Evolutionary conservation across 2,888 invertebrate species (phyloP).

Genomic region (Torymus aiolomorphi): DNA sequence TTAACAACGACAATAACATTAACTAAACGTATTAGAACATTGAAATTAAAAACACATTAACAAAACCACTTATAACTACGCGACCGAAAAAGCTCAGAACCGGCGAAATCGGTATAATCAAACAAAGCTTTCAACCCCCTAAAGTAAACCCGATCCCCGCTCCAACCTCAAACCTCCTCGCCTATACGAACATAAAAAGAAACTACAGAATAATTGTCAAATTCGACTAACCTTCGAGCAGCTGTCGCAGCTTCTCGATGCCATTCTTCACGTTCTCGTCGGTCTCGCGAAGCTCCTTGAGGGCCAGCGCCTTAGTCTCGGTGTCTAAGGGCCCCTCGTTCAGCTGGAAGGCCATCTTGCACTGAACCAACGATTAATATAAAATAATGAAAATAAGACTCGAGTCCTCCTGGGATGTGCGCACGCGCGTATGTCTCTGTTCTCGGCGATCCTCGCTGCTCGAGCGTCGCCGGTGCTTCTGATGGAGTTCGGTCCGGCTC

Average conservation of each 20-base stretch:
- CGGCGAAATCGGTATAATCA: too few species aligned
- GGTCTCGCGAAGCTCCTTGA: slow-evolving; percentile 75
- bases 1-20: too few species aligned
- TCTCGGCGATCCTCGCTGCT: slow-evolving; percentile 38
- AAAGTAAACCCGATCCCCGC: too few species aligned
- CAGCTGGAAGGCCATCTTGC: slow-evolving; percentile 47
- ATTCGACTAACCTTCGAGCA: slow-evolving; percentile 72
- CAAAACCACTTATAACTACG: too few species aligned
- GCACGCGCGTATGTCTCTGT: neutral
- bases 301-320: slow-evolving; percentile 69
- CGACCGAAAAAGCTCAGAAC: too few species aligned
- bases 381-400: neutral
- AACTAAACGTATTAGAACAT: too few species aligned
- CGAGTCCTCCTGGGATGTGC: neutral
- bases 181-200: neutral
- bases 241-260: slow-evolving; percentile 69
- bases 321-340: slow-evolving; percentile 46
- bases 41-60: too few species aligned
- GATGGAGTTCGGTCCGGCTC: slow-evolving; percentile 14
- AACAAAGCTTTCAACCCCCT: too few species aligned
- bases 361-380: neutral
- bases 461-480: slow-evolving; percentile 48
- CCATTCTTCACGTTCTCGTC: slow-evolving; percentile 73
- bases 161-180: too few species aligned
- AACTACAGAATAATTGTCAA: too few species aligned